Evolutionary conservation across 2,797 vertebrate genomes (phyloP).

Genomic region (Gadopsis marmoratus): DNA sequence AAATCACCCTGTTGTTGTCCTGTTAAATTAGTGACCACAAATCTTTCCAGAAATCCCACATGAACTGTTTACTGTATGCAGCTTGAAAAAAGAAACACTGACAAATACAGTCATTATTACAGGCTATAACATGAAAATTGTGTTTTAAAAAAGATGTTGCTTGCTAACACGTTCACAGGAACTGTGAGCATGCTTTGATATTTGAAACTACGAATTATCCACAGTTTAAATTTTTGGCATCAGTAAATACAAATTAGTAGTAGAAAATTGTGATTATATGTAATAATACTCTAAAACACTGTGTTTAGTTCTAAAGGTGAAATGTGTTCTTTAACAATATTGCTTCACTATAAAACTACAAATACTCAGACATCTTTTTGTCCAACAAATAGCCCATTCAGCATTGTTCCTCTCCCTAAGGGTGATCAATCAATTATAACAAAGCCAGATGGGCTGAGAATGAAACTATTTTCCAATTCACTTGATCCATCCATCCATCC

Average conservation of each 20-base stretch:
- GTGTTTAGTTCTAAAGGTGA: background rate
- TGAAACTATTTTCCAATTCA: background rate
- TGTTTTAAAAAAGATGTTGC: background rate
- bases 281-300: background rate
- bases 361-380: constrained; percentile 1
- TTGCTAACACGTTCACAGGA: constrained; percentile 3
- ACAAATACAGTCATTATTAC: background rate
- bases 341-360: background rate
- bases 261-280: background rate
- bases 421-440: background rate
- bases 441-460: constrained; percentile 18
- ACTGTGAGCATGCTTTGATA: constrained; percentile 2
- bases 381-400: background rate
- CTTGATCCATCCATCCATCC: constrained; percentile 3
- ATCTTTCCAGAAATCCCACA: background rate
- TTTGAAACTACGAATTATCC: constrained; percentile 12
- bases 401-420: background rate
- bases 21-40: constrained; percentile 21
- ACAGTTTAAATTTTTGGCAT: background rate
- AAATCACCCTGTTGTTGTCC: background rate
- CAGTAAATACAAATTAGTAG: too few species aligned
- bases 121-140: too few species aligned
- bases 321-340: constrained; percentile 10
- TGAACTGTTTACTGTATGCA: background rate
- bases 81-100: background rate